These are phyloP conservation scores for Sclerurus mexicanus DNA, from an alignment of 2,113 vertebrate species.

Conservation along the genomic window DNA sequence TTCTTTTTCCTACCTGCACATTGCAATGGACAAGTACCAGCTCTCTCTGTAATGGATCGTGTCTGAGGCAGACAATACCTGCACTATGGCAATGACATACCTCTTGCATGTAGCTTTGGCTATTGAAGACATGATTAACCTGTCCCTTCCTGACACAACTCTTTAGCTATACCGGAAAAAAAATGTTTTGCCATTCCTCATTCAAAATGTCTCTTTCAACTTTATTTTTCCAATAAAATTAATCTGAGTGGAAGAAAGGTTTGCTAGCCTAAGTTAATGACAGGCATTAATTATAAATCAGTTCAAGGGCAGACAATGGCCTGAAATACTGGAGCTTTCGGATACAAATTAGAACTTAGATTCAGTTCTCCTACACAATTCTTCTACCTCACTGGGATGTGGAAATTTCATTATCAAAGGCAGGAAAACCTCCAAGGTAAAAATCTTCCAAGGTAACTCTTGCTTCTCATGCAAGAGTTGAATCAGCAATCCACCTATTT, in stretches of 20 bases:
- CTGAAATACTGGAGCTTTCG: neutral
- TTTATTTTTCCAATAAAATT: neutral
- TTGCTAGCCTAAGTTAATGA: neutral
- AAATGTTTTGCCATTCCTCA: neutral
- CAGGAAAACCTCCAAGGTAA: neutral
- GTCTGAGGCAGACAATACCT: neutral
- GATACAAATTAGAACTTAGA: neutral
- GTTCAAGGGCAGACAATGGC: neutral
- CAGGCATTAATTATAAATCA: neutral
- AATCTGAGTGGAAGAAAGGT: neutral
- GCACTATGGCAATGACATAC: fast-evolving
- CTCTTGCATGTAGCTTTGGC: neutral
- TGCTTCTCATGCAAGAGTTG: neutral
- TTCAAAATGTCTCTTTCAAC: neutral
- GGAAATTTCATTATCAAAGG: neutral
- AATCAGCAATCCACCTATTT: neutral
- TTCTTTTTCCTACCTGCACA: neutral
- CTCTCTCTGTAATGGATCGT: neutral
- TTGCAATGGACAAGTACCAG: neutral
- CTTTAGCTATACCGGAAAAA: neutral
- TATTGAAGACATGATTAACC: neutral
- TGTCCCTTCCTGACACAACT: neutral
- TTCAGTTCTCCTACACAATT: neutral
- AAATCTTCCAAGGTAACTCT: neutral
- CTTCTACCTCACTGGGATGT: neutral